Percentiles rank a stretch among this genome's conserved stretches.
These are phyloP conservation scores for Montipora cactus DNA, from an alignment of 64 coral and sea anemone genomes.

Conservation along the genomic window DNA sequence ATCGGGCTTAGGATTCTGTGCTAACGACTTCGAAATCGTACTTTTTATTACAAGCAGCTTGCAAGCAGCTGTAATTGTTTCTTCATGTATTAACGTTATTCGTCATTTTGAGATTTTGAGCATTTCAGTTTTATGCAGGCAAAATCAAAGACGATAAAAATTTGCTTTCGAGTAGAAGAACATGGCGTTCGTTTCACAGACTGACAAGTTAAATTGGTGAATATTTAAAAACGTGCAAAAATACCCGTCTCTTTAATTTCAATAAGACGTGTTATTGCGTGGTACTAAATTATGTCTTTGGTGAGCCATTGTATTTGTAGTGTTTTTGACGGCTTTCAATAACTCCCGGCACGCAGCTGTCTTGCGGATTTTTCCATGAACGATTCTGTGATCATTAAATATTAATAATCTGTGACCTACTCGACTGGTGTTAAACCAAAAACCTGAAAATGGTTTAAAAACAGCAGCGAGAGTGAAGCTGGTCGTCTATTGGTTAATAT, in stretches of 20 bases:
- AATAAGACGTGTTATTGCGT: background rate
- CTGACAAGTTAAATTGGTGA: background rate
- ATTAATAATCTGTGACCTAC: conserved; percentile 11
- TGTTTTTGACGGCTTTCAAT: background rate
- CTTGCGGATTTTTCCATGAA: conserved; percentile 21
- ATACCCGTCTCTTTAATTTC: background rate
- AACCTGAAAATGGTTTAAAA: background rate
- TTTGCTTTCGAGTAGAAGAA: background rate
- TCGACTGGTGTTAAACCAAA: conserved; percentile 9
- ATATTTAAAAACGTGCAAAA: background rate
- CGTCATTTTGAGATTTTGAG: background rate
- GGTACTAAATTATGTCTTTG: background rate
- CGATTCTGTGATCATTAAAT: conserved; percentile 40
- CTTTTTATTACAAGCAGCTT: too few relatives aligned
- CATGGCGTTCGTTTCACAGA: background rate
- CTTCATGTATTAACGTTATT: background rate
- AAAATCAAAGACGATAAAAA: background rate
- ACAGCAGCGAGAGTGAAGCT: background rate
- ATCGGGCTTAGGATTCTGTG: too few relatives aligned
- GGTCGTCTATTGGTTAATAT: conserved; percentile 8
- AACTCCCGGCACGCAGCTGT: background rate
- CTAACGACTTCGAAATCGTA: too few relatives aligned
- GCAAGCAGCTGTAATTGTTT: too few relatives aligned
- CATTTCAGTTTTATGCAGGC: background rate
- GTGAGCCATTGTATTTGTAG: background rate